Base-by-base conservation (phyloP, 2,113 vertebrate species). In the Nanorana parkeri region DNA sequence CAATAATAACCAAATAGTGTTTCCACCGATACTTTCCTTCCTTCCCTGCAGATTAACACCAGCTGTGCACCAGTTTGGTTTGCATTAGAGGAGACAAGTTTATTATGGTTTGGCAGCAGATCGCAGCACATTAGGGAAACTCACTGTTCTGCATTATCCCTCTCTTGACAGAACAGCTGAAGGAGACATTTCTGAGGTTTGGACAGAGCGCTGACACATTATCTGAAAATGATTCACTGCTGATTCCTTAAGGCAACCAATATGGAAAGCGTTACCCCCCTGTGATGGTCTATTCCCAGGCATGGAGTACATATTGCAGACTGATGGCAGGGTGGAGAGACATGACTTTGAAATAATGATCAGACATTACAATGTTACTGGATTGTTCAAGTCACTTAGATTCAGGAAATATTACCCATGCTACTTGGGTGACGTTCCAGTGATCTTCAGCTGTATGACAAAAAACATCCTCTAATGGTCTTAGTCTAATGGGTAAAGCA, bases 171-270 rank as follows among this genome's bases (percentile, higher is more conserved):
- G 74, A 64, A 60, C 56, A 73, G 68, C 47, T 54, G 47, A 54
- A 55, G 68, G 26, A 71, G 68, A 71, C 24, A 71, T 75, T 26
- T 41, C 29, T 77, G 74, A 77, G 74, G 58, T 77, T 77, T 77
- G 58, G 74, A 51, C 41, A 32, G 23, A 61, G 41, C 20, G 32
- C 23, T 77, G n/a, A 23, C 24, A 23, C 4, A 3, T 63, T 63
- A 73, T 73, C 51, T 73, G 24, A 55, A 56, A 10, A 29, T 21
- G 20, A 13, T 23, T 63, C n/a, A 32, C 5, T 36, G 21, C 58
- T 61, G 19, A 52, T 69, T 69, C 36, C 51, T 71, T 52, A 19
- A 28, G 15, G 24, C 4, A 52, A 24, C 68, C 68, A 26, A 23
- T 24, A 71, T 47, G n/a, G 21, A 20, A 41, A 19, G 16, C 68